These are phyloP conservation scores for Marronus borbonicus DNA, from an alignment of 2,888 invertebrate genomes.

Conservation along the genomic window DNA sequence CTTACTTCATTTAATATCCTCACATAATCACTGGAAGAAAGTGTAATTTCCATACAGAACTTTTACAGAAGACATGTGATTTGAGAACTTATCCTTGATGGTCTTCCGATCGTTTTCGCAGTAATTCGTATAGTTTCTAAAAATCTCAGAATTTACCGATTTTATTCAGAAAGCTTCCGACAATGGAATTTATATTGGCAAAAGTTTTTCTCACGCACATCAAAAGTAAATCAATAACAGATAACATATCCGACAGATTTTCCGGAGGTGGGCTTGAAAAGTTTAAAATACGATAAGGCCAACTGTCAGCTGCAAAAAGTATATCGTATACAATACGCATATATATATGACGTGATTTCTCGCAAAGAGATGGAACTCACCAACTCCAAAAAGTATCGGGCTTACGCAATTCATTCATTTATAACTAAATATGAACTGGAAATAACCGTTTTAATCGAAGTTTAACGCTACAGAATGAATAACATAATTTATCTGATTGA, in stretches of 20 bases:
- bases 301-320: not conserved
- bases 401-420: too few species aligned
- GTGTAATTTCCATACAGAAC: not conserved
- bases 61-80: not conserved
- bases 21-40: too few species aligned
- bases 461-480: too few species aligned
- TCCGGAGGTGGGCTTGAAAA: not conserved
- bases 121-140: not conserved
- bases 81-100: not conserved
- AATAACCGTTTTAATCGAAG: too few species aligned
- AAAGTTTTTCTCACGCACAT: conserved; percentile 33
- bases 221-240: conserved; percentile 35
- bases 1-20: too few species aligned
- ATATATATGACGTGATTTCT: too few species aligned
- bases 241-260: conserved; percentile 12
- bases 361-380: too few species aligned
- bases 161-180: not conserved
- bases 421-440: too few species aligned
- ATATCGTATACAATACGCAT: too few species aligned
- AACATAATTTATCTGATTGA: too few species aligned
- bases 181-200: conserved; percentile 41
- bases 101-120: not conserved
- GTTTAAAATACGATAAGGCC: conserved; percentile 2
- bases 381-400: too few species aligned
- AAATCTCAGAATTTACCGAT: not conserved